Base-by-base conservation (phyloP, 2,797 vertebrate genomes). In the Philypnodon macrostomus region DNA sequence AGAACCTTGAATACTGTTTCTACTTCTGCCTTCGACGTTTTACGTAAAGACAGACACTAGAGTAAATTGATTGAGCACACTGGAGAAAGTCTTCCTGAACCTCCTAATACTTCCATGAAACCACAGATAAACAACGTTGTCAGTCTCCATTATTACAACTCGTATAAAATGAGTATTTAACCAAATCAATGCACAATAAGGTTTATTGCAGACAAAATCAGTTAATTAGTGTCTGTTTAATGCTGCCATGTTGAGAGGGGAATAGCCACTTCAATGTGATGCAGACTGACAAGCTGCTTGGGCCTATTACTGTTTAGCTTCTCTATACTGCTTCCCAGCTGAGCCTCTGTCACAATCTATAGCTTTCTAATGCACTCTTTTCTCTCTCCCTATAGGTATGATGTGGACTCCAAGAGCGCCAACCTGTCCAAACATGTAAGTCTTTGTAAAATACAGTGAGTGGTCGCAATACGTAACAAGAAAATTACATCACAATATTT, bases 341-440 rank as follows among this genome's bases (percentile, higher is more conserved):
- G 47, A 59, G 69, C 61, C 45, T 51, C 65, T 44, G 63, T 62
- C 67, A 61, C 57, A 67, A 33, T 50, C 30, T 51, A 38, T 67
- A 26, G 9, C 15, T 38, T 47, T 48, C 21, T 59, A 26, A 53
- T 31, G 23, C 46, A 33, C 50, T 58, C 16, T 63, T 51, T 8
- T 40, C 6, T 41, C 30, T 54, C 35, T 42, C 73, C 73, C 74
- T 79, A 19, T 64, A 98, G 96, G 87, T 98, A 98, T 10, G 96
- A 99, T 60, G 95, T 98, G 23, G 96, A 99, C 82, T 99, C 95
- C 0, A 98, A 98, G 84, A 99, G 96, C 31, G 91, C 92, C 70
- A 97, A 98, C 75, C 89, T 99, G 42, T 96, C 95, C 18, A 98
- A 99, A 78, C 96, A 99, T 37, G 96, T 99, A 87, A 95, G 95